Base-by-base conservation (phyloP, 2,888 invertebrate species). In the Drosophila anomalata region DNA sequence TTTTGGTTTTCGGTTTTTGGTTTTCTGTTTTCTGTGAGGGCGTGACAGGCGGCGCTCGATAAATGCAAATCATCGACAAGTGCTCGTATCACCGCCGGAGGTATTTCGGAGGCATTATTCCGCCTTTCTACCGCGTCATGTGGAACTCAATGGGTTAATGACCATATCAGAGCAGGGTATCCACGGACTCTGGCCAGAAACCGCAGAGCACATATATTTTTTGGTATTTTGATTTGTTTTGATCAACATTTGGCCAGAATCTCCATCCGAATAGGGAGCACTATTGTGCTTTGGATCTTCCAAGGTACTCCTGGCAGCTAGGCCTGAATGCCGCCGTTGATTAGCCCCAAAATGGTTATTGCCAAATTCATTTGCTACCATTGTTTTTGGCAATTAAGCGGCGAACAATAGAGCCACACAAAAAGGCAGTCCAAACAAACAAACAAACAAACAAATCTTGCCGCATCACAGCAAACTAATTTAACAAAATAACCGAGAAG, bases 301-400 rank as follows among this genome's bases (percentile, higher is more conserved):
- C 20, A 22, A 22, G 22, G 22, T 3, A 24, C 9, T 9, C 29
- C 29, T 29, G 0, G 29, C 0, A 9, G 9, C 3, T 9, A 8
- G 29, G 36, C 36, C 36, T n/a, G 70, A 71, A 71, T 71, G 56
- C 65, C 70, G 22, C 29, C 65, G 65, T 71, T 71, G 71, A 71
- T 71, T 71, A 58, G 71, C 73, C 33, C 57, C 53, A 47, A 71
- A 71, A 57, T 65, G 44, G 65, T 63, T 71, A 71, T 54, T 73
- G 71, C 71, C 52, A 36, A 68, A 42, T 52, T 72, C 68, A 72
- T 60, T 72, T 26, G 73, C 65, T 51, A 24, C 56, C 39, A 71
- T 73, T 73, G 54, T 56, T 74, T 73, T 67, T 74, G 74, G 72
- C 72, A 74, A 74, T 74, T 74, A 75, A 75, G 75, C 70, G 59